Base-by-base conservation (phyloP, 2,888 invertebrate species). In the Mycalesis mineus region DNA sequence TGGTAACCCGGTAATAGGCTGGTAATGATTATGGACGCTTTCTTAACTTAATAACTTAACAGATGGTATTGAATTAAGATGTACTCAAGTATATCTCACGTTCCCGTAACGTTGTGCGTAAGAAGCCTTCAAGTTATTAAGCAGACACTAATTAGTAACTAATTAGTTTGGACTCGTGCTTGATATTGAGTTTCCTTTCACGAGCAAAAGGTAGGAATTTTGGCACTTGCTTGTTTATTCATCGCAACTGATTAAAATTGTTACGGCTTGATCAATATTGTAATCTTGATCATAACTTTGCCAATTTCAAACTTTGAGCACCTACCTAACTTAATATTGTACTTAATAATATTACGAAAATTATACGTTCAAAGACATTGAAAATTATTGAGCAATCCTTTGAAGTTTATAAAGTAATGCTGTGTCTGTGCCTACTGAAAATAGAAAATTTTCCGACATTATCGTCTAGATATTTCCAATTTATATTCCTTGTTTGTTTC, bases 181-280 rank as follows among this genome's bases (percentile, higher is more conserved):
- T 33, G 5, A 9, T 33, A 7, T 33, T 5, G 33, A 33, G 9
- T 33, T 33, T 33, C 9, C 33, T 9, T 33, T 22, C 5, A 22
- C 2, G 3, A 29, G 29, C 29, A 4, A 44, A 28, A 6, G 29
- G 29, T 15, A 5, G 5, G 15, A 15, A 6, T 47, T 33, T 47
- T 33, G 8, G 15, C 8, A 14, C 33, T 15, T 29, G 29, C 15
- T 33, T 47, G 47, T 47, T 33, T 33, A 33, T 31, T 47, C 31
- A 47, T 47, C 15, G 15, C 7, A 7, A 47, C 47, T 47, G 47
- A 47, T 47, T 49, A 39, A 49, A 49, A 15, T 40, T 31, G 40
- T 29, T 41, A 29, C 13, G 14, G 15, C 29, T 51, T 31, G 39
- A 51, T 51, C 37, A 49, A 37, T 7, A 37, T 37, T n/a, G 49